Evolutionary conservation across 2,113 vertebrate genomes (phyloP), one percentile per base, ranked within the genome.

Genomic region (Notothenia coriiceps): DNA sequence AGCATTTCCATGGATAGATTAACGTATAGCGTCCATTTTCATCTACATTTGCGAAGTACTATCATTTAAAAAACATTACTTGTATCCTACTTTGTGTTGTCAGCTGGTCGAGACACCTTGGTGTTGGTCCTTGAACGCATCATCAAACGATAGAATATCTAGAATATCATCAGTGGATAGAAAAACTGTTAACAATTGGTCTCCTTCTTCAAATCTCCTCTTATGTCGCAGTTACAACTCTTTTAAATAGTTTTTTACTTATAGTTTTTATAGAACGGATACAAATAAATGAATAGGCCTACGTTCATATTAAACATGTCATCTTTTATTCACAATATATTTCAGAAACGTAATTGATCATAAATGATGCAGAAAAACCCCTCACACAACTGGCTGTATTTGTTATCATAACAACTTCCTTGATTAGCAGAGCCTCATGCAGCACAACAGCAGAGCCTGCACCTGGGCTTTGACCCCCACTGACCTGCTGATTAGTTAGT

Each of bases 401-500:
- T 77, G 55, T 71, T 79, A 56, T 77, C 63, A 70, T 76, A 66
- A 82, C 72, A 82, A 74, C 57, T 33, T 76, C 25, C 66, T 70
- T 91, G 68, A 88, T 82, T 86, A 81, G 55, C 60, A 73, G 73
- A 81, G 49, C 44, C 9, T 43, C 74, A 46, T 74, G 60, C 79
- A 64, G 71, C 60, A 64, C 56, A 40, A 44, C 69, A 78, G 65
- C 72, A 70, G 35, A 70, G 65, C 67, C 62, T 75, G 74, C 85
- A 88, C 81, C 76, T 88, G 91, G 88, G 70, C 59, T 84, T 82
- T 91, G 85, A 91, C 80, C 88, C 75, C 46, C 54, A 6, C 54
- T 79, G 82, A 90, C 85, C 87, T 0, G 0, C 79, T 90, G 80
- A 92, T 93, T 88, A 90, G 61, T 76, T 51, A 55, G 60, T 89